Percentiles rank a stretch among this genome's conserved stretches.
Evolutionary conservation across 2,797 vertebrate species (phyloP).

Genomic region (Taenioides sp.): DNA sequence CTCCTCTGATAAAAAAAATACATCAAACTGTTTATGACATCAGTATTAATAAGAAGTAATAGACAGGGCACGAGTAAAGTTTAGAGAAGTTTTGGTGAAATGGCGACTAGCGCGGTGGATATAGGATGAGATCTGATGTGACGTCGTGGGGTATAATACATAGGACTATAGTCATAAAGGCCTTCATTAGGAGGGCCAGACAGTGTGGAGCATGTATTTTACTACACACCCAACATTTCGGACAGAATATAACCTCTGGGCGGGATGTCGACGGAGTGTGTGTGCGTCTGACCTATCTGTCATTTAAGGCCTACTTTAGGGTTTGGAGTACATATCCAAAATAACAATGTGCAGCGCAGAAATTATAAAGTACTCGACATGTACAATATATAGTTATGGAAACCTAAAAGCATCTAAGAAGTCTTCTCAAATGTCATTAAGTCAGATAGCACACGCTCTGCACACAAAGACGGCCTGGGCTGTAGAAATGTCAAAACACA

Average conservation of each 20-base stretch:
- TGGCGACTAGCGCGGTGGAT: conserved; percentile 30
- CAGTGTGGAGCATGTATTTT: conserved; percentile 84
- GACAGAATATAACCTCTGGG: conserved; percentile 83
- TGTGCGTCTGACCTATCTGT: conserved; percentile 70
- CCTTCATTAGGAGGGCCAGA: conserved; percentile 83
- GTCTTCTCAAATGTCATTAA: conserved; percentile 73
- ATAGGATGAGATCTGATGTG: conserved; percentile 59
- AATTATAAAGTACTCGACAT: conserved; percentile 84
- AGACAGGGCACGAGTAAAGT: conserved; percentile 8
- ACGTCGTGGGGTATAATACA: conserved; percentile 67
- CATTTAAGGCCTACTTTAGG: conserved; percentile 82
- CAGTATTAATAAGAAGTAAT: neutral
- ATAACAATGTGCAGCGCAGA: conserved; percentile 82
- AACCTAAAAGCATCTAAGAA: conserved; percentile 76
- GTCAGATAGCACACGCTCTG: conserved; percentile 64
- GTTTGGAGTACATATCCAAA: conserved; percentile 82
- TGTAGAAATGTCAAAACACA: conserved; percentile 77
- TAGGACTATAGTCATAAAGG: conserved; percentile 72
- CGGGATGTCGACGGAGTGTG: conserved; percentile 74
- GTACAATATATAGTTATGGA: conserved; percentile 84
- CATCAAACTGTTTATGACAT: conserved; percentile 40
- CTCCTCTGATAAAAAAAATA: conserved; percentile 22
- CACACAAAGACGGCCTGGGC: conserved; percentile 58
- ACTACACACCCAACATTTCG: conserved; percentile 84
- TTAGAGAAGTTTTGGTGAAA: conserved; percentile 1